Evolutionary conservation across 2,888 invertebrate genomes (phyloP).

Genomic region (Dysmachus trigonus): DNA sequence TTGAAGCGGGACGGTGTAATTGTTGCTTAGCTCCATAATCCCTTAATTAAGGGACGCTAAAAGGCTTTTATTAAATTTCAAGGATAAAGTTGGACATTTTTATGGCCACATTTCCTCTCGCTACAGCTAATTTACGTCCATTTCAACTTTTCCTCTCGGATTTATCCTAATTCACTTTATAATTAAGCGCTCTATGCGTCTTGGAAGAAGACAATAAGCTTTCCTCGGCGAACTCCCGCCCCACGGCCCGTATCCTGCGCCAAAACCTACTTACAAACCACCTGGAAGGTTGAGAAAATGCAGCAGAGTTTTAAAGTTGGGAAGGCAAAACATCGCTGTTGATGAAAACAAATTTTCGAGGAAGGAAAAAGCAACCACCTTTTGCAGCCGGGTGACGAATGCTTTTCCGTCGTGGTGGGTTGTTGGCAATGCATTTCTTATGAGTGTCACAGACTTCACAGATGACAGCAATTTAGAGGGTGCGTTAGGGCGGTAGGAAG

Average conservation of each 20-base stretch:
- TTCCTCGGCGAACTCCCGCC: not conserved
- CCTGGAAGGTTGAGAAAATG: not conserved
- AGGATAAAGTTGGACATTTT: not conserved
- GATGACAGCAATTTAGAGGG: no score
- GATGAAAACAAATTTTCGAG: no score
- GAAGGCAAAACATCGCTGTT: no score
- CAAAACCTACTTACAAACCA: not conserved
- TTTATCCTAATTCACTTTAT: not conserved
- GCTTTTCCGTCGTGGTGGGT: no score
- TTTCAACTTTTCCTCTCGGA: not conserved
- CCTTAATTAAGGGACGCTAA: not conserved
- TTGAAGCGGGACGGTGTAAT: not conserved
- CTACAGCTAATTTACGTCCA: not conserved
- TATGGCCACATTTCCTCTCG: not conserved
- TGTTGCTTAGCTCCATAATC: not conserved
- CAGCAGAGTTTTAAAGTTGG: no score
- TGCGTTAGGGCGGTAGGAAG: no score
- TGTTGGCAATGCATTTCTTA: no score
- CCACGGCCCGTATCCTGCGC: not conserved
- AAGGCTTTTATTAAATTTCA: not conserved
- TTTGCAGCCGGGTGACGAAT: no score
- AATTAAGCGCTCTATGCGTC: not conserved
- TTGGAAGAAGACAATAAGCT: not conserved
- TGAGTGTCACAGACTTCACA: no score
- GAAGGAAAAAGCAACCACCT: no score